Evolutionary conservation across 1,140 invertebrate species (phyloP).

Genomic region (Heterodera schachtii): DNA sequence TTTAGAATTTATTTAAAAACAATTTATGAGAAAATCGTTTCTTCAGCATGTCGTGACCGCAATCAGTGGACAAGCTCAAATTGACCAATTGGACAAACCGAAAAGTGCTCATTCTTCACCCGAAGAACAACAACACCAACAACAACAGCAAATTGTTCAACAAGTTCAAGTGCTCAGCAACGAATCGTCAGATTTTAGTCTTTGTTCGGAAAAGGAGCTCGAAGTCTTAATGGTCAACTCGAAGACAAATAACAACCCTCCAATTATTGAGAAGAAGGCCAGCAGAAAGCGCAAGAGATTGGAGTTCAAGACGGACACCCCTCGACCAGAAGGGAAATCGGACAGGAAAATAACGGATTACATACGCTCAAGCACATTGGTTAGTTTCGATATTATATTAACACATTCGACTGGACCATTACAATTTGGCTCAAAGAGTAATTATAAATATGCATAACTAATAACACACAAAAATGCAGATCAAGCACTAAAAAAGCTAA

Average conservation of each 20-base stretch:
- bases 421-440: too few relatives aligned
- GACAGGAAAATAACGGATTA: slow-evolving; percentile 46
- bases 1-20: too few relatives aligned
- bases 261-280: slow-evolving; percentile 35
- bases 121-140: slow-evolving; percentile 24
- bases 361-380: slow-evolving; percentile 29
- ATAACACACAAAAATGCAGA: too few relatives aligned
- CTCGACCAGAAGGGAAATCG: not conserved
- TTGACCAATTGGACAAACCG: not conserved
- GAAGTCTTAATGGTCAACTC: slow-evolving; percentile 27
- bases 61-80: not conserved
- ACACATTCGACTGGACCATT: too few relatives aligned
- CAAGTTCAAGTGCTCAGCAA: slow-evolving; percentile 33
- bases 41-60: slow-evolving; percentile 18
- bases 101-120: slow-evolving; percentile 22
- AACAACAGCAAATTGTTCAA: not conserved
- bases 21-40: not conserved
- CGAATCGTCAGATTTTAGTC: slow-evolving; percentile 38
- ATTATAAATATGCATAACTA: too few relatives aligned
- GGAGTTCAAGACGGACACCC: slow-evolving; percentile 7
- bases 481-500: too few relatives aligned
- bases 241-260: not conserved
- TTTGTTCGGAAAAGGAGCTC: slow-evolving; percentile 42
- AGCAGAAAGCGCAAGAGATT: slow-evolving; percentile 37
- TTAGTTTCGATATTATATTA: not conserved